These are phyloP conservation scores for Sebastiscus albofasciatus DNA, from an alignment of 2,797 vertebrate genomes.

Conservation along the genomic window DNA sequence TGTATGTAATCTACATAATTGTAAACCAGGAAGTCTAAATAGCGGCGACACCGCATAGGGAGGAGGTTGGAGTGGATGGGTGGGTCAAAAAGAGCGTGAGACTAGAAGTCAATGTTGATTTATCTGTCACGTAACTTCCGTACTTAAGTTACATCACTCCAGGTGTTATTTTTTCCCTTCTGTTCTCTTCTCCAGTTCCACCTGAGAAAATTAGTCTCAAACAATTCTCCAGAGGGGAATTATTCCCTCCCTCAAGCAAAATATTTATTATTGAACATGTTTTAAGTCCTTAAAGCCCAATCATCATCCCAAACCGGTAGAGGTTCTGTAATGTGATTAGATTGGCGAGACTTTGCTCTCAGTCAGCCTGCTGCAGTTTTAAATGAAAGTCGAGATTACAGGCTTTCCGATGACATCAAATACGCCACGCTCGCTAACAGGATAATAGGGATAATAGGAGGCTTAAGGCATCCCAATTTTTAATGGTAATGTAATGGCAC, in stretches of 20 bases:
- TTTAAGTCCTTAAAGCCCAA: not conserved
- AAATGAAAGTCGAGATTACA: constrained; percentile 12
- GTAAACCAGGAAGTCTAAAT: too few species aligned
- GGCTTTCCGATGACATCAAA: constrained; percentile 19
- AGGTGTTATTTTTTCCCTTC: not conserved
- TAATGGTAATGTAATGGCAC: not conserved
- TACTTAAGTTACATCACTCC: too few species aligned
- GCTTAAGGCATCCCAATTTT: constrained; percentile 9
- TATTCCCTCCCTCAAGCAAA: not conserved
- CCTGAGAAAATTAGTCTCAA: not conserved
- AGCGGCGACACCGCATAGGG: too few species aligned
- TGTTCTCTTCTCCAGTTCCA: not conserved
- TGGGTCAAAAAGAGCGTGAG: not conserved
- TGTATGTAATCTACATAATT: too few species aligned
- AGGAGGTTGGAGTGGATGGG: too few species aligned
- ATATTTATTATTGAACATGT: not conserved
- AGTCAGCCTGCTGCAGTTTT: not conserved
- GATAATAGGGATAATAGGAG: constrained; percentile 28
- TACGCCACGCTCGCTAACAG: constrained; percentile 19
- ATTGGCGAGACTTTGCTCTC: not conserved
- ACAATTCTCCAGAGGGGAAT: too few species aligned
- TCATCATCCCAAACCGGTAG: not conserved
- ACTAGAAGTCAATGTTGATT: not conserved
- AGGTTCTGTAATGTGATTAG: constrained; percentile 14
- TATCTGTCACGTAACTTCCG: not conserved